Evolutionary conservation across 2,888 invertebrate genomes (phyloP).

Genomic region (Agelastica alni): DNA sequence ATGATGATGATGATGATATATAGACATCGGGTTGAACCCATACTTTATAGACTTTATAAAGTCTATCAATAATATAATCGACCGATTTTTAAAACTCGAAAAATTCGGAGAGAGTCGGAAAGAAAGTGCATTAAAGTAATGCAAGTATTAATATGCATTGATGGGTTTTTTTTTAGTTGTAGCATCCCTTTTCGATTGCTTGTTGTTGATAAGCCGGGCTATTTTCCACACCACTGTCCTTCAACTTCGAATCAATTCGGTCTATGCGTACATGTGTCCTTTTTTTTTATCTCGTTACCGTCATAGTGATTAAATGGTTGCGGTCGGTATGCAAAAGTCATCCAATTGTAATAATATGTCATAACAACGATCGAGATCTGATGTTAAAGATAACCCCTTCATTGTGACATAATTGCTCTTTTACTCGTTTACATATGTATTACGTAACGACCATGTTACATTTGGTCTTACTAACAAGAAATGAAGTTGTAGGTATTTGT

Average conservation of each 20-base stretch:
- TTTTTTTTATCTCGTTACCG: neutral
- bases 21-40: no score
- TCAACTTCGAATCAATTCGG: slow-evolving; percentile 7
- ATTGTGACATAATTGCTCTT: slow-evolving; percentile 30
- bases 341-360: slow-evolving; percentile 37
- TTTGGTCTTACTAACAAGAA: slow-evolving; percentile 6
- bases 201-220: no score
- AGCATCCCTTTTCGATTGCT: no score
- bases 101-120: no score
- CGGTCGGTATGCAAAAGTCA: slow-evolving; percentile 37
- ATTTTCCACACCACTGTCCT: neutral
- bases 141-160: no score
- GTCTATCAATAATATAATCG: no score
- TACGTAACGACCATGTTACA: slow-evolving; percentile 1
- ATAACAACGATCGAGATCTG: slow-evolving; percentile 30
- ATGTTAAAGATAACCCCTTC: slow-evolving; percentile 30
- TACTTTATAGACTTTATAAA: no score
- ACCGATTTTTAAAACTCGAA: no score
- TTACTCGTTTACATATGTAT: slow-evolving; percentile 19
- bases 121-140: no score
- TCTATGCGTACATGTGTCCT: no score
- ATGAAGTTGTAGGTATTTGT: neutral
- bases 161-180: no score
- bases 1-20: no score
- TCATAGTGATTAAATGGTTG: slow-evolving; percentile 17